phyloP scores from a whole-genome alignment of 1,140 invertebrate genomes.

The Patella vulgata region DNA sequence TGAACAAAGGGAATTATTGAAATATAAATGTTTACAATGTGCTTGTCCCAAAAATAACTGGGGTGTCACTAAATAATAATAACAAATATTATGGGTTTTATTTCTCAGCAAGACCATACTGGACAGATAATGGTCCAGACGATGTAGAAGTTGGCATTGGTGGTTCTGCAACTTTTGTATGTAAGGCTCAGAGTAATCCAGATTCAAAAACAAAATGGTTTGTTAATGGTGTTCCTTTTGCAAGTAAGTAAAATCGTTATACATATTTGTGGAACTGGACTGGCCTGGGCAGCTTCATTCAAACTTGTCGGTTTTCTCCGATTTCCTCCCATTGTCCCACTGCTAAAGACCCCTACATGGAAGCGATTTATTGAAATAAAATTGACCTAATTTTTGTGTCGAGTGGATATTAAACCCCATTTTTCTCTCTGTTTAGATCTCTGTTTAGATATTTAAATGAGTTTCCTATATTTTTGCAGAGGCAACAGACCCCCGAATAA shows the following conservation, averaged over 20 bases:
- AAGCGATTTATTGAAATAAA: too few species aligned
- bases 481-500: constrained; percentile 69
- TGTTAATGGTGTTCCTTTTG: constrained; percentile 91
- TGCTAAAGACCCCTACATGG: too few species aligned
- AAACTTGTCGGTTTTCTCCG: constrained; percentile 1
- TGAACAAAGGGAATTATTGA: too few species aligned
- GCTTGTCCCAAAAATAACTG: too few species aligned
- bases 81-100: constrained; percentile 3
- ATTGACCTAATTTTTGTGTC: too few species aligned
- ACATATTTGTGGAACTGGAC: neutral
- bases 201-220: constrained; percentile 93
- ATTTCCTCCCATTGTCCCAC: neutral
- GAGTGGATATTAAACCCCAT: too few species aligned
- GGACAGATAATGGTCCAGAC: constrained; percentile 87
- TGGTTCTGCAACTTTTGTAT: constrained; percentile 86
- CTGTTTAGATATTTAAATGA: too few species aligned
- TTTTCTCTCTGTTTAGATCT: too few species aligned
- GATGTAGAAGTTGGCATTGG: constrained; percentile 90
- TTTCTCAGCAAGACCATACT: constrained; percentile 75
- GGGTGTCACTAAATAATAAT: too few species aligned
- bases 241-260: constrained; percentile 54
- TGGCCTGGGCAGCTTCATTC: neutral
- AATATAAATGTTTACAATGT: too few species aligned
- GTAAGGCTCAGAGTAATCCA: constrained; percentile 88
- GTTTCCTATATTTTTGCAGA: neutral